Conservation (phyloP, 2,113 vertebrate genomes). For the Perca schrenkii region DNA sequence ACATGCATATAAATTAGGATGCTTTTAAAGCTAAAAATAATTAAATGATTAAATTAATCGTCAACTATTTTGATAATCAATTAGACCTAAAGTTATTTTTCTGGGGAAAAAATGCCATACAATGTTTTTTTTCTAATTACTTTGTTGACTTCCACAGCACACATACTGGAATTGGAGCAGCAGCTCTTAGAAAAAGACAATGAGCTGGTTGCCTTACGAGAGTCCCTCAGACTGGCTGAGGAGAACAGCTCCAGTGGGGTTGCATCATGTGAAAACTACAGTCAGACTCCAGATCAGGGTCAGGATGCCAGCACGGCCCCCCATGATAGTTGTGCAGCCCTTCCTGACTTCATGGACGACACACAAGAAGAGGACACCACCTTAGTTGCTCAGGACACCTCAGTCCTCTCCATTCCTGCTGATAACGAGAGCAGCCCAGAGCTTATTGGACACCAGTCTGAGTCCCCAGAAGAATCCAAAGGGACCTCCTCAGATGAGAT, state of each 20-base stretch:
- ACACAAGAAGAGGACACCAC: slow-evolving; percentile 80
- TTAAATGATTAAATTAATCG: background rate
- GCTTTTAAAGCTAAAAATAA: background rate
- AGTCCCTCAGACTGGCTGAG: slow-evolving; percentile 70
- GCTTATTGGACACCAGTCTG: slow-evolving; percentile 77
- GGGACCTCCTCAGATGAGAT: slow-evolving; percentile 85
- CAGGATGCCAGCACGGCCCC: slow-evolving; percentile 6
- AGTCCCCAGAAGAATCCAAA: slow-evolving; percentile 83
- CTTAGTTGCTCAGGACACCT: slow-evolving; percentile 78
- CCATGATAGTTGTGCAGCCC: slow-evolving; percentile 26
- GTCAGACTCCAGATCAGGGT: slow-evolving; percentile 39
- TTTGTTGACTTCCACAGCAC: slow-evolving; percentile 44
- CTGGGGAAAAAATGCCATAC: background rate
- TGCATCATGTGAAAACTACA: slow-evolving; percentile 32
- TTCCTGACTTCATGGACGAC: slow-evolving; percentile 64
- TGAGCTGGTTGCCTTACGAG: slow-evolving; percentile 75
- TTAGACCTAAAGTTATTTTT: background rate
- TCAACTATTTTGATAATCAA: background rate
- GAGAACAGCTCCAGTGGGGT: slow-evolving; percentile 59
- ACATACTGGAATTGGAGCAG: slow-evolving; percentile 71
- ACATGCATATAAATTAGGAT: too few relatives aligned
- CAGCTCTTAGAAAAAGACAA: slow-evolving; percentile 78
- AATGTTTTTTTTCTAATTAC: background rate
- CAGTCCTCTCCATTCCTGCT: slow-evolving; percentile 70
- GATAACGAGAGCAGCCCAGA: slow-evolving; percentile 81